Base-by-base conservation (phyloP, 2,113 vertebrate species). In the Epinephelus cyanopodus region DNA sequence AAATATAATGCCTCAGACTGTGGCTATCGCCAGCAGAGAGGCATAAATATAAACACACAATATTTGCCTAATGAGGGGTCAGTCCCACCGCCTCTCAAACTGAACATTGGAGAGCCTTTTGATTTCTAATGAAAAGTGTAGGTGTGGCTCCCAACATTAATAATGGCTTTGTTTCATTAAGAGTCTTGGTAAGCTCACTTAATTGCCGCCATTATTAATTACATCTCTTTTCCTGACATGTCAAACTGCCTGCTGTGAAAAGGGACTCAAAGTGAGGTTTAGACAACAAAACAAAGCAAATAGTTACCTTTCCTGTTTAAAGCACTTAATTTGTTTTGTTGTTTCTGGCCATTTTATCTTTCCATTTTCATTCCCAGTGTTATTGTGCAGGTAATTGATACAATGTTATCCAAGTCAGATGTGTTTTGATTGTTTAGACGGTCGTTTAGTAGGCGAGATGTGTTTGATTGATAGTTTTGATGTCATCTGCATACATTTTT, bases 401-500 rank as follows among this genome's bases (percentile, higher is more conserved):
- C 7, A 10, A 21, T 21, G 33, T 37, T 58, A 19, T 57, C 19
- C 14, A 18, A 18, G 66, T 79, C 4, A 27, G 71, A 29, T 48
- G 65, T 42, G 62, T 48, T 74, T 58, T 29, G 58, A 11, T 18
- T n/a, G 13, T 58, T 74, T 27, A 29, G 14, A 23, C n/a, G 39
- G 27, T 61, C 3, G 18, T 60, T 72, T 29, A 50, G 39, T 21
- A 11, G 54, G 14, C 2, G 18, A 27, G 61, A 56, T 25, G 66
- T 68, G 33, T 79, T 18, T 77, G 18, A 48, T 47, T 42, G 33
- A 25, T 18, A 9, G 18, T 39, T 69, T 42, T 42, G 33, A 60
- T 79, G 39, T 64, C n/a, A 62, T 37, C 53, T 60, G 66, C 39
- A 45, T 68, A 57, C 70, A 66, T 78, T 54, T 78, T 60, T 37